phyloP scores from a whole-genome alignment of 2,888 invertebrate species.

The Drosophila nr. perissopoda region DNA sequence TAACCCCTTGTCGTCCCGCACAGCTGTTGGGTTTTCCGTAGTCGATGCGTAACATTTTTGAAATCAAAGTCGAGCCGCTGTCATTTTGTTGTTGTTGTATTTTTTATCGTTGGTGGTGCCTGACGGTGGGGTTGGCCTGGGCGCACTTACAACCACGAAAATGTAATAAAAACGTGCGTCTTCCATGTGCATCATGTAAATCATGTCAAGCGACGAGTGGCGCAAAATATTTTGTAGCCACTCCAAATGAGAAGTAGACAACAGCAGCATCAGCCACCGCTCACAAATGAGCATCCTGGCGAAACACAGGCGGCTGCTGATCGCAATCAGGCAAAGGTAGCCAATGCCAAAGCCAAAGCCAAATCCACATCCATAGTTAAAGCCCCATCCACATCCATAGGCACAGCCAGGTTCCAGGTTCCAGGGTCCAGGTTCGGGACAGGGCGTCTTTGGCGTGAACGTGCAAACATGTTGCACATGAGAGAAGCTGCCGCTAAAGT shows the following conservation, averaged over 20 bases:
- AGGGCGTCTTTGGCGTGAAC: slow-evolving; percentile 78
- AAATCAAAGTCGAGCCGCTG: slow-evolving; percentile 61
- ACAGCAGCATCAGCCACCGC: slow-evolving; percentile 29
- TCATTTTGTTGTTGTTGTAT: neutral
- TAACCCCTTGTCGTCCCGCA: slow-evolving; percentile 73
- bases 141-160: slow-evolving; percentile 79
- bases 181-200: slow-evolving; percentile 79
- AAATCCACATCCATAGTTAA: neutral
- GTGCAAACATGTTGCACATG: slow-evolving; percentile 82
- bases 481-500: slow-evolving; percentile 82
- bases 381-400: slow-evolving; percentile 1
- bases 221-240: slow-evolving; percentile 73
- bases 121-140: slow-evolving; percentile 31
- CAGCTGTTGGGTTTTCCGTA: slow-evolving; percentile 73
- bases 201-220: slow-evolving; percentile 81
- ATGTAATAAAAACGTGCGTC: slow-evolving; percentile 82
- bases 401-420: slow-evolving; percentile 14
- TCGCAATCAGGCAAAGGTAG: slow-evolving; percentile 68
- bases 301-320: slow-evolving; percentile 56
- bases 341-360: slow-evolving; percentile 19
- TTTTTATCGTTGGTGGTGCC: slow-evolving; percentile 31
- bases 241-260: slow-evolving; percentile 50
- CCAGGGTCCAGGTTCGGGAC: slow-evolving; percentile 26
- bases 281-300: slow-evolving; percentile 77
- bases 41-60: slow-evolving; percentile 66